phyloP scores from a whole-genome alignment of 2,888 invertebrate species.

The Hymenopus coronatus region DNA sequence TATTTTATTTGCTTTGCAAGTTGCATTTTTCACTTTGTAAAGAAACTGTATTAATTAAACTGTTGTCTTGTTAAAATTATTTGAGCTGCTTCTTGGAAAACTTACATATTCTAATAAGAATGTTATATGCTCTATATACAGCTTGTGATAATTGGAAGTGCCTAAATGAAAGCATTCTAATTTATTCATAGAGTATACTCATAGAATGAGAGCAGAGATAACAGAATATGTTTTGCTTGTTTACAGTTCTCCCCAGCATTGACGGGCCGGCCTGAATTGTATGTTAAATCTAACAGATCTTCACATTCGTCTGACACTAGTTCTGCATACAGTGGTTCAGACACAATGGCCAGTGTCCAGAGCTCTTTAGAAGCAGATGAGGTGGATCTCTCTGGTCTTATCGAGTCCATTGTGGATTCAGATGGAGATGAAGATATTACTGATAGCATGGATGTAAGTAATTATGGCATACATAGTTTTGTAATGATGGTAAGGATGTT shows the following conservation, averaged over 20 bases:
- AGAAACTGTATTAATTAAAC: no score
- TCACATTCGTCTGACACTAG: slow-evolving; percentile 92
- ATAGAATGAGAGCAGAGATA: no score
- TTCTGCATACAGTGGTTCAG: slow-evolving; percentile 94
- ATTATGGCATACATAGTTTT: not conserved
- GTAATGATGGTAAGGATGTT: not conserved
- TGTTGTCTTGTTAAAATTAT: no score
- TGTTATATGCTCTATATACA: no score
- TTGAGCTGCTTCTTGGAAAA: no score
- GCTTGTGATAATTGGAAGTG: no score
- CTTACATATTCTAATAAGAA: no score
- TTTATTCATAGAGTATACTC: no score
- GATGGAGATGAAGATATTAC: slow-evolving; percentile 93
- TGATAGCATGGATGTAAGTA: slow-evolving; percentile 79
- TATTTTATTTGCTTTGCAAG: no score
- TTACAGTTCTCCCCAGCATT: slow-evolving; percentile 31
- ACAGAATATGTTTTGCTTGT: not conserved
- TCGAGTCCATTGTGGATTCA: slow-evolving; percentile 93
- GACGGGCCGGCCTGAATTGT: slow-evolving; percentile 64
- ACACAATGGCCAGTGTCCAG: slow-evolving; percentile 92
- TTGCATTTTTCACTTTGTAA: no score
- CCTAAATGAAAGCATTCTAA: no score
- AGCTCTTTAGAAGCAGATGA: slow-evolving; percentile 77
- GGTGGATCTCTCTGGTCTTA: slow-evolving; percentile 88
- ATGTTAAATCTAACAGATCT: slow-evolving; percentile 78